Evolutionary conservation across 92 coral and sea anemone species (phyloP).

Genomic region (Actinernus sp.): DNA sequence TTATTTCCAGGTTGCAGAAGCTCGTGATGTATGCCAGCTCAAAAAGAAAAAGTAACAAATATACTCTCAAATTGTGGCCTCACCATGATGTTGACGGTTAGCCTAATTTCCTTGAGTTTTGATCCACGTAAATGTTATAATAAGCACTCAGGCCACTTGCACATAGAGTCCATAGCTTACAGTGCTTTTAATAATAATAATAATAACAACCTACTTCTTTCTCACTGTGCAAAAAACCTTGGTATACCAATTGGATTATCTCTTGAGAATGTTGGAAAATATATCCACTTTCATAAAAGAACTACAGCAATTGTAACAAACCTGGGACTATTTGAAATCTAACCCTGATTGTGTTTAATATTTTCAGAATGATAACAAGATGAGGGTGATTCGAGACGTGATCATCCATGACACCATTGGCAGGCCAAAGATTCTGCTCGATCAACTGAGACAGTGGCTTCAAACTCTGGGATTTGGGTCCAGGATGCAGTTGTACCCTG

Average conservation of each 20-base stretch:
- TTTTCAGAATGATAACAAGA: slow-evolving; percentile 54
- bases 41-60: slow-evolving; percentile 31
- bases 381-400: slow-evolving; percentile 21
- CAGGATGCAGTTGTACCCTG: slow-evolving; percentile 46
- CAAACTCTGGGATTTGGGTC: slow-evolving; percentile 45
- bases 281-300: no score
- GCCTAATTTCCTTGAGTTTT: background rate
- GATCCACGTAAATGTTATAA: background rate
- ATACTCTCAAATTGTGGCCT: slow-evolving; percentile 28
- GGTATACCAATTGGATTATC: no score
- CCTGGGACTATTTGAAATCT: no score
- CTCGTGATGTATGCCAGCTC: no score
- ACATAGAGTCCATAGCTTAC: background rate
- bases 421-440: slow-evolving; percentile 35
- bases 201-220: no score
- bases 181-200: background rate
- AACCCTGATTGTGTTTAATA: slow-evolving; percentile 1
- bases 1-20: no score
- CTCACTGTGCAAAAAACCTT: no score
- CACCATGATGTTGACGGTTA: slow-evolving; percentile 28
- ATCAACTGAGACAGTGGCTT: slow-evolving; percentile 62
- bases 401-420: slow-evolving; percentile 41
- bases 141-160: background rate
- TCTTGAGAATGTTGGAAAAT: no score
- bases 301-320: no score